Evolutionary conservation across 2,797 vertebrate genomes (phyloP), one percentile per base, ranked within the genome.

Genomic region (Catostomus latipinnis): DNA sequence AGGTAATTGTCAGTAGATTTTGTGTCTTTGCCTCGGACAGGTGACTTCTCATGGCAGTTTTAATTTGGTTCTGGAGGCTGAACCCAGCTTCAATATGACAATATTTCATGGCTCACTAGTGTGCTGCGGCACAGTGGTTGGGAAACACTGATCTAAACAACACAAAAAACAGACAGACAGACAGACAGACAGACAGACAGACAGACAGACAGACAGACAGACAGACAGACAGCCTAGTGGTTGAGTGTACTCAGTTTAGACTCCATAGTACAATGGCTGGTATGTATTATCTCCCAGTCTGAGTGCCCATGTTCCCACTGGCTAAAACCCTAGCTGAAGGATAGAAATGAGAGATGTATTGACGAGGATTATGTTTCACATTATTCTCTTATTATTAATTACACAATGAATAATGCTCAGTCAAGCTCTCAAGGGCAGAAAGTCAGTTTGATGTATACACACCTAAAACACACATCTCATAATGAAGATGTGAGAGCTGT

Each of bases 361-460:
- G 12, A 8, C 6, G 52, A 78, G 76, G n/a, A 46, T 11, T 16
- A 22, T 6, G 45, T 7, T 0, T 16, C 49, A 63, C 45, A 22
- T 60, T 76, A 65, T 74, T 58, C 71, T 54, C 45, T 48, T 53
- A 22, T 49, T n/a, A 62, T 70, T 83, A 80, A 83, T 83, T 80
- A 80, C 72, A 34, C 34, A 22, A 62, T 8, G 22, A 5, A 43
- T 18, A 11, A 18, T 48, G 69, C 16, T 63, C 48, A 69, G 77
- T 71, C 77, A 65, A 12, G 46, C 61, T 79, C 77, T 49, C 34
- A 4, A 76, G 60, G 68, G 16, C 60, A 46, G n/a, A 5, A 16
- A 34, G 57, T 78, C 76, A 70, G 76, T 34, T 11, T 1, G 69
- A 71, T 50, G 16, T 72, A 34, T 2, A 34, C 60, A 71, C 18